Conservation (phyloP, 2,797 vertebrate genomes). For the Scarus forsteni region DNA sequence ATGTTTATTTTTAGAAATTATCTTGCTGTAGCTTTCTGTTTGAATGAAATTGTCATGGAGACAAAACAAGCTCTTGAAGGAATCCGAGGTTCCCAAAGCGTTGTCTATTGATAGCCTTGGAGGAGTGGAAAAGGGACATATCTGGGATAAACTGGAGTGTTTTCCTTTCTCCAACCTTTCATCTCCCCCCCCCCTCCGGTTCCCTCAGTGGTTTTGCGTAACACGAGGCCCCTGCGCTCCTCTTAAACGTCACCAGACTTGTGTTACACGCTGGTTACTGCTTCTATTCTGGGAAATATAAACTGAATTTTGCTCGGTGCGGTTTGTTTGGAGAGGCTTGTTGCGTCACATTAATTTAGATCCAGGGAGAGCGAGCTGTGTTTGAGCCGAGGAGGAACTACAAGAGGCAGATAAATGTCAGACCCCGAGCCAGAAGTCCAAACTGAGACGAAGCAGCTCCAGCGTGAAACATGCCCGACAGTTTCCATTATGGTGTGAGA, state of each 20-base stretch:
- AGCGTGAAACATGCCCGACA: slow-evolving; percentile 27
- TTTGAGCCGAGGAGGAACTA: slow-evolving; percentile 33
- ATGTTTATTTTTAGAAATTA: slow-evolving; percentile 58
- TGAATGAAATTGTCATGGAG: slow-evolving; percentile 58
- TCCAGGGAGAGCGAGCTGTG: slow-evolving; percentile 20
- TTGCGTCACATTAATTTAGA: slow-evolving; percentile 52
- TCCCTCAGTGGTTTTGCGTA: slow-evolving; percentile 37
- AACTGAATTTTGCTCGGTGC: slow-evolving; percentile 54
- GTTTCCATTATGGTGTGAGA: slow-evolving; percentile 42
- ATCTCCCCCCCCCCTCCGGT: slow-evolving; percentile 19
- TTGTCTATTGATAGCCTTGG: slow-evolving; percentile 65
- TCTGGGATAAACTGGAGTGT: slow-evolving; percentile 63
- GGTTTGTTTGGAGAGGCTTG: slow-evolving; percentile 61
- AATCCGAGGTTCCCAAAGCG: slow-evolving; percentile 67
- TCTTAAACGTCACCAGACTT: slow-evolving; percentile 45
- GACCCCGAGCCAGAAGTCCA: slow-evolving; percentile 19
- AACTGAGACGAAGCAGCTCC: slow-evolving; percentile 45
- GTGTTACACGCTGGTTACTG: slow-evolving; percentile 30
- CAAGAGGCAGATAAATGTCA: slow-evolving; percentile 33
- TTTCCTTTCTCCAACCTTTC: slow-evolving; percentile 65
- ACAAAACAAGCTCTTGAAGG: slow-evolving; percentile 58
- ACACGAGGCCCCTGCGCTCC: slow-evolving; percentile 37
- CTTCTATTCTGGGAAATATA: slow-evolving; percentile 69
- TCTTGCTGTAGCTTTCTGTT: slow-evolving; percentile 32
- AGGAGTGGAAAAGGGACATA: slow-evolving; percentile 57